A percentile compares a stretch with the other conserved stretches of the same genome.
Evolutionary conservation across 2,797 vertebrate species (phyloP).

Genomic region (Bovichtus diacanthus): DNA sequence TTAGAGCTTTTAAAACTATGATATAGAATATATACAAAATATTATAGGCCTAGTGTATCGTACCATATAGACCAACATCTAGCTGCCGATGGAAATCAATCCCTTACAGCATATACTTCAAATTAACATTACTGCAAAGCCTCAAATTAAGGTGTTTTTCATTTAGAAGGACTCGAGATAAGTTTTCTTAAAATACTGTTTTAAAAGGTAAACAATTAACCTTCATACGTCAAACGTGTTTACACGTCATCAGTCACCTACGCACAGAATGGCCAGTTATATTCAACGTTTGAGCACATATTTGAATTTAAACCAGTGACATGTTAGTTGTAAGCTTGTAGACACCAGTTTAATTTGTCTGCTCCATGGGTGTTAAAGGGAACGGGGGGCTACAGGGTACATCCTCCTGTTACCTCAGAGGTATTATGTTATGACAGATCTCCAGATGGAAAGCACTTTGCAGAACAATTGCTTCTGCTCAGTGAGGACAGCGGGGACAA

Average conservation of each 20-base stretch:
- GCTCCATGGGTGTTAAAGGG: not conserved
- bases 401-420: slow-evolving; percentile 17
- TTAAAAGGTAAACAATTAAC: not conserved
- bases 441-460: slow-evolving; percentile 49
- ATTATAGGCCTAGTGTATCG: too few species aligned
- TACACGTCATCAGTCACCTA: not conserved
- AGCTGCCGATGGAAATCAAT: not conserved
- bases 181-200: not conserved
- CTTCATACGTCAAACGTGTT: not conserved
- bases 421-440: slow-evolving; percentile 45
- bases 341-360: not conserved
- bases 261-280: not conserved
- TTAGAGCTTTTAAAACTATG: not conserved
- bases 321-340: not conserved
- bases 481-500: slow-evolving; percentile 49
- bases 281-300: not conserved
- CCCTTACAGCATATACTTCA: not conserved
- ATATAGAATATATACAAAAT: too few species aligned
- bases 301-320: slow-evolving; percentile 1
- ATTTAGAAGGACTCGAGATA: not conserved
- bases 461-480: slow-evolving; percentile 54
- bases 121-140: not conserved
- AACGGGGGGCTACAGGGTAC: not conserved
- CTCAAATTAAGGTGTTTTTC: not conserved
- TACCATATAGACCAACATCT: too few species aligned